phyloP scores from a whole-genome alignment of 2,797 vertebrate species.

The Pipistrellus kuhlii region DNA sequence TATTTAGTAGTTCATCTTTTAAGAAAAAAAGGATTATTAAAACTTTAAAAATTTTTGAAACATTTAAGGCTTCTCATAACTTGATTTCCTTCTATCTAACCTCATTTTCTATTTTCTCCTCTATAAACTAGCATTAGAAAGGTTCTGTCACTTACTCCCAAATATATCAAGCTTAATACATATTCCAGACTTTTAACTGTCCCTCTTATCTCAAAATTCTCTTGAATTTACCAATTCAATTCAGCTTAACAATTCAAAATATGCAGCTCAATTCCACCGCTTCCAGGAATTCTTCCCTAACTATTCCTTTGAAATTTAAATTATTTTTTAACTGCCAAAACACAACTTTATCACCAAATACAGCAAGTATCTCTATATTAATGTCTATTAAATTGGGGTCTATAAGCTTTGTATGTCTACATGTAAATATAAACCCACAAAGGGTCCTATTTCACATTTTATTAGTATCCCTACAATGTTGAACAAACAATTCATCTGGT shows the following conservation, averaged over 20 bases:
- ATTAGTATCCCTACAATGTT: background rate
- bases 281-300: conserved; percentile 54
- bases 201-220: conserved; percentile 45
- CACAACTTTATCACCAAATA: conserved; percentile 27
- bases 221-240: conserved; percentile 36
- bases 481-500: conserved; percentile 4
- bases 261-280: background rate
- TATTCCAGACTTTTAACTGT: conserved; percentile 9
- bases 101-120: conserved; percentile 38
- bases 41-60: background rate
- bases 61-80: conserved; percentile 38
- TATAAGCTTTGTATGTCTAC: background rate
- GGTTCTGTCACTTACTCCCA: conserved; percentile 7
- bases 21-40: conserved; percentile 24
- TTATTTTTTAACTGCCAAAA: conserved; percentile 2
- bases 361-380: background rate
- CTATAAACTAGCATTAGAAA: conserved; percentile 53
- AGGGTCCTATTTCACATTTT: conserved; percentile 9
- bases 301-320: conserved; percentile 43
- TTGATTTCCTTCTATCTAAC: background rate
- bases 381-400: background rate
- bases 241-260: conserved; percentile 59
- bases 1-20: conserved; percentile 28
- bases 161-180: background rate
- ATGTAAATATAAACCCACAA: conserved; percentile 35